Evolutionary conservation across 2,113 vertebrate genomes (phyloP).

Genomic region (cat (Felis catus)): DNA sequence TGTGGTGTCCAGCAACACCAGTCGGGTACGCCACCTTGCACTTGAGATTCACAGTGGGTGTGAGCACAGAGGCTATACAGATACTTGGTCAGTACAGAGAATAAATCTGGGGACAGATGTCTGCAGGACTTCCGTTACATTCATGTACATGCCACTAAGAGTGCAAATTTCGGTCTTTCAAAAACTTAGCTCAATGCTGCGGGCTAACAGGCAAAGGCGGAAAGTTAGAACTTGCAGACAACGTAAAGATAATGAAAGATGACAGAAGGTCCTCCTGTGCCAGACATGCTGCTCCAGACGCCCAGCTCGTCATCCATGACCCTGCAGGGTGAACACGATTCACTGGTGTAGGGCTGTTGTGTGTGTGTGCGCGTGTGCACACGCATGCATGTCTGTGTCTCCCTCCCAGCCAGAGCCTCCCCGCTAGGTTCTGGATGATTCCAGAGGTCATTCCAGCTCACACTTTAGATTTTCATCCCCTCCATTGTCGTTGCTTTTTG

Average conservation of each 20-base stretch:
- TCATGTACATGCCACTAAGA: background rate
- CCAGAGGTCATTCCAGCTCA: background rate
- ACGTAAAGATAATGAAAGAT: background rate
- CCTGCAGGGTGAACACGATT: too few relatives aligned
- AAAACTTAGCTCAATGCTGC: background rate
- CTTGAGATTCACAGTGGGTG: background rate
- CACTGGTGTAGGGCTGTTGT: background rate
- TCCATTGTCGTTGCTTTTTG: background rate
- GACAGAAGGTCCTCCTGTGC: background rate
- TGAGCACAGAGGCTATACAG: background rate
- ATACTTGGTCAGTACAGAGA: background rate
- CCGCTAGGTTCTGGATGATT: background rate
- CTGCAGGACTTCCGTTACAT: background rate
- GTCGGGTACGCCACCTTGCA: background rate
- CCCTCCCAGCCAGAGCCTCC: background rate
- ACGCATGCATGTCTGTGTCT: background rate
- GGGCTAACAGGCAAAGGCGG: background rate
- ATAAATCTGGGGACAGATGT: background rate
- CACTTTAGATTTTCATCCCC: background rate
- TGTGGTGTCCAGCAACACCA: background rate
- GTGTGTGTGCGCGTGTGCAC: rapidly evolving
- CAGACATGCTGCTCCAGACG: background rate
- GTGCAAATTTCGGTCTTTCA: background rate
- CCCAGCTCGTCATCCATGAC: rapidly evolving
- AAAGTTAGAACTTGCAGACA: background rate